These are phyloP conservation scores for Protobothrops mucrosquamatus DNA, from an alignment of 2,113 vertebrate species.

Conservation along the genomic window DNA sequence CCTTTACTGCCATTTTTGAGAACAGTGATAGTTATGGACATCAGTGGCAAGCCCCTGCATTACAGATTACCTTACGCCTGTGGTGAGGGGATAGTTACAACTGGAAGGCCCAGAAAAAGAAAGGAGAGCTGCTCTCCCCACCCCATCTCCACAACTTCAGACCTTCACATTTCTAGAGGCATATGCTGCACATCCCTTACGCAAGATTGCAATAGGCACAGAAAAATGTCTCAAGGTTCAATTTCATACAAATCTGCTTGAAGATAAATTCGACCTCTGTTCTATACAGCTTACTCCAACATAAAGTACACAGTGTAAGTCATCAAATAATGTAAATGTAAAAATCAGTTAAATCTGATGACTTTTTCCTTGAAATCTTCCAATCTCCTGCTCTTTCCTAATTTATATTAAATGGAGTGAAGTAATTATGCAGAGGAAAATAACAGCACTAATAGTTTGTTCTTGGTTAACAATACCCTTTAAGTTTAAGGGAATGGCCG, in stretches of 20 bases:
- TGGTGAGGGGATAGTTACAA: background rate
- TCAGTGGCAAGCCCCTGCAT: no score
- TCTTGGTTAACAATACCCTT: background rate
- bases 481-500: background rate
- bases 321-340: background rate
- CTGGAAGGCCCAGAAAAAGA: background rate
- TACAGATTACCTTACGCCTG: background rate
- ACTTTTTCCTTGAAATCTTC: background rate
- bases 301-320: background rate
- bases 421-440: background rate
- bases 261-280: background rate
- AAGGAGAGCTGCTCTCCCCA: background rate
- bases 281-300: background rate
- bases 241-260: background rate
- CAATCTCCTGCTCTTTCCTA: background rate
- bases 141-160: background rate
- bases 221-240: no score
- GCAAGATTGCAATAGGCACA: background rate
- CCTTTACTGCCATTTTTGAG: background rate
- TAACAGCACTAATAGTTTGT: background rate
- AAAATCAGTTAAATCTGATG: background rate
- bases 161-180: background rate
- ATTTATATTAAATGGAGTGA: background rate
- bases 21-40: background rate
- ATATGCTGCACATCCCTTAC: background rate